Conservation (phyloP, 2,888 invertebrate species). For the Opisthograptis luteolata region DNA sequence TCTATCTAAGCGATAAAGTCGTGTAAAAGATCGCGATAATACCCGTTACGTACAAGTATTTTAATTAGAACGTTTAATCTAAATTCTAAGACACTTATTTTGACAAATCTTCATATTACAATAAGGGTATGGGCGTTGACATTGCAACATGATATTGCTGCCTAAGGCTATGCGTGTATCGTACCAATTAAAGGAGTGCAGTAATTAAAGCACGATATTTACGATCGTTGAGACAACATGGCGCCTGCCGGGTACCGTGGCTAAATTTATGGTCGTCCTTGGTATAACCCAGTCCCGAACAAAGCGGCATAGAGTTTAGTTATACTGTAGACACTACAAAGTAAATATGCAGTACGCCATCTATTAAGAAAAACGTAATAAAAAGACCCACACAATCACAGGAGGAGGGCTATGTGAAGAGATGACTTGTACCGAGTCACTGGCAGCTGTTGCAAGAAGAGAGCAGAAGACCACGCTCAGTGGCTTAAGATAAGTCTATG, state of each 20-base stretch:
- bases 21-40: no score
- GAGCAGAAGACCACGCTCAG: no score
- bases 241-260: conserved; percentile 64
- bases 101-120: conserved; percentile 2
- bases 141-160: conserved; percentile 16
- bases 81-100: no score
- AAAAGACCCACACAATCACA: no score
- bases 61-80: no score
- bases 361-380: background rate
- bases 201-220: conserved; percentile 80
- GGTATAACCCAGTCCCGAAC: conserved; percentile 61
- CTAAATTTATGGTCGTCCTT: conserved; percentile 73
- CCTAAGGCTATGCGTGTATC: conserved; percentile 59
- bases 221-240: conserved; percentile 76
- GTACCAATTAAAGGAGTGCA: conserved; percentile 67
- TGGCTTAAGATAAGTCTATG: no score
- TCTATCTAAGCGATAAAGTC: background rate
- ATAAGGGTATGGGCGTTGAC: background rate
- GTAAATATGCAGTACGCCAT: background rate
- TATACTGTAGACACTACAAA: background rate
- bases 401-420: no score
- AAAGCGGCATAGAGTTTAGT: no score
- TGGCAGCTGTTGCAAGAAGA: no score
- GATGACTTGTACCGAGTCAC: no score
- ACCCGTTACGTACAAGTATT: no score